Conservation (phyloP, 2,113 vertebrate species). For the Urocolius indicus region DNA sequence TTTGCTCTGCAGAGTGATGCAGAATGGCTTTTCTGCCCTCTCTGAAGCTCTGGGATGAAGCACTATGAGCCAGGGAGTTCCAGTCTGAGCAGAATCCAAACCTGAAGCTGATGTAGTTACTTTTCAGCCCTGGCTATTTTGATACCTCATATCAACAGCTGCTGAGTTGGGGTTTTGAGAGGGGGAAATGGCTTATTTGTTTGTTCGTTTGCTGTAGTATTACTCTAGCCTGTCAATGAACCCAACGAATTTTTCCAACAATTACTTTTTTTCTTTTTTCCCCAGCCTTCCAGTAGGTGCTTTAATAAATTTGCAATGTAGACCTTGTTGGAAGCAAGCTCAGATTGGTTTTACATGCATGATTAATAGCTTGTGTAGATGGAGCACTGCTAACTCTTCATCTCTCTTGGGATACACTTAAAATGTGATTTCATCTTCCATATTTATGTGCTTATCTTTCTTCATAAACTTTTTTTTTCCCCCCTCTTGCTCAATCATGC, state of each 20-base stretch:
- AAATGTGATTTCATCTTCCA: fast-evolving
- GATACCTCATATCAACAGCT: background rate
- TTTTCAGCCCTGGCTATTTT: background rate
- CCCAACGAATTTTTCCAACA: background rate
- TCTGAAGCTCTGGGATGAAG: background rate
- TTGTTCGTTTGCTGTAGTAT: background rate
- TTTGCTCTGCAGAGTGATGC: background rate
- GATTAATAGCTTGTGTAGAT: background rate
- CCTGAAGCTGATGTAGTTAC: background rate
- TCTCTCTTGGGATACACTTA: background rate
- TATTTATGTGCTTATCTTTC: background rate
- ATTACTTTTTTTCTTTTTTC: background rate
- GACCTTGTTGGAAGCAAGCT: background rate
- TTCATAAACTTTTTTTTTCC: background rate
- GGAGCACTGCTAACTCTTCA: background rate
- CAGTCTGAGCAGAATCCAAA: background rate
- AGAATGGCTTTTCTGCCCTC: background rate
- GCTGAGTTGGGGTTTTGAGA: background rate
- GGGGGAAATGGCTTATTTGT: background rate
- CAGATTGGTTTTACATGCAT: fast-evolving
- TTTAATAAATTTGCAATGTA: background rate
- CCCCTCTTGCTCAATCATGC: background rate
- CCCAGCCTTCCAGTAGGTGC: background rate
- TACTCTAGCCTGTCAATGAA: background rate
- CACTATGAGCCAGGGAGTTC: background rate